Base-by-base conservation (phyloP, 1,140 invertebrate genomes). In the Lepidurus apus region DNA sequence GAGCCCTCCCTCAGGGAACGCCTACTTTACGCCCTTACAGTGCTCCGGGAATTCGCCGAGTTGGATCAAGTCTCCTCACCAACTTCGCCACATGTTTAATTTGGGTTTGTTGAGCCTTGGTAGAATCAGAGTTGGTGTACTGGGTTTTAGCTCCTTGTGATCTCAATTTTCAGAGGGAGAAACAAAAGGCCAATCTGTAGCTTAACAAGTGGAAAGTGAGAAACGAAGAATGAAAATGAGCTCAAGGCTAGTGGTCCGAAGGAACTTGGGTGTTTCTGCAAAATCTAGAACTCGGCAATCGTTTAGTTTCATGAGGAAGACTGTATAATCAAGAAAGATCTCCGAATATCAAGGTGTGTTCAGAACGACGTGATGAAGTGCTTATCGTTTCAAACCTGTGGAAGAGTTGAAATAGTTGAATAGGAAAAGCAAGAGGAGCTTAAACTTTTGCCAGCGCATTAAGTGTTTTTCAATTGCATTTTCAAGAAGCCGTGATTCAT, bases 11-110 rank as follows among this genome's bases (percentile, higher is more conserved):
- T 91, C 11, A 85, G 86, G 10, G 87, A 88, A 78, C 85, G 90
- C n/a, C 83, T 91, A 6, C 84, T 88, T 74, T 91, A 90, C 83
- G 88, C 90, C 3, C 86, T 85, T 47, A 85, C 86, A 43, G 86
- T 87, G 21, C 84, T 87, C 43, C 82, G 84, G 44, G 87, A 88
- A 80, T 88, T 88, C 81, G 84, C 86, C 24, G 85, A 87, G 75
- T 80, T 88, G 74, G 87, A 88, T 78, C 53, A 65, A 65, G 53
- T 65, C 53, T 65, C 53, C 53, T 65, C 53, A 21, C 9, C 53
- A 65, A 65, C 53, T 65, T 65, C 53, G 53, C 53, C 53, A 65
- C 53, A 65, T 65, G 53, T 65, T 65, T 65, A 65, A 65, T 65
- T n/a, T n/a, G 53, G 17, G 17, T 65, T 13, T 21, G 8, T 65